Conservation (phyloP, 2,888 invertebrate genomes). For the Cataglyphis altisquamis region DNA sequence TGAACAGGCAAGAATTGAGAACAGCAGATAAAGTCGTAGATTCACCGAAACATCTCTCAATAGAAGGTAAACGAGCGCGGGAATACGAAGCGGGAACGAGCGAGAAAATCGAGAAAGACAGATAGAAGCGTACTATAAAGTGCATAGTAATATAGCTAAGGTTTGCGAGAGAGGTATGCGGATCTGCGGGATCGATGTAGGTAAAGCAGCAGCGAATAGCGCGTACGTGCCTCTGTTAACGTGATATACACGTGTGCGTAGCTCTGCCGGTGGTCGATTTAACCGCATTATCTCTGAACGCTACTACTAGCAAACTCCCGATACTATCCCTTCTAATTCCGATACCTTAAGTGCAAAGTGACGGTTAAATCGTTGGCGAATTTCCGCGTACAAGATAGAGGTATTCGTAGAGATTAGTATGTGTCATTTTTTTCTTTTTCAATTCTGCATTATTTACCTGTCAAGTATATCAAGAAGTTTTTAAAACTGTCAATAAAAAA, state of each 20-base stretch:
- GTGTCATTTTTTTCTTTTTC: not conserved
- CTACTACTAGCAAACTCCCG: constrained; percentile 37
- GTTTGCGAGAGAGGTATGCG: constrained; percentile 81
- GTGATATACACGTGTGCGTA: constrained; percentile 33
- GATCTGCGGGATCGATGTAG: constrained; percentile 77
- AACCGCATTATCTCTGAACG: constrained; percentile 48
- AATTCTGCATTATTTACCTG: not conserved
- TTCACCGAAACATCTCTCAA: constrained; percentile 65
- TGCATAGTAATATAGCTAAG: constrained; percentile 76
- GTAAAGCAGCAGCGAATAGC: constrained; percentile 53
- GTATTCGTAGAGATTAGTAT: not conserved
- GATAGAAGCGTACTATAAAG: constrained; percentile 61
- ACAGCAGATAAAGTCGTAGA: constrained; percentile 56
- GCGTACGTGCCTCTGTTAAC: constrained; percentile 44
- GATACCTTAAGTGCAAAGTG: constrained; percentile 39
- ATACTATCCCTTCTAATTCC: constrained; percentile 45
- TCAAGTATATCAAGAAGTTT: not conserved
- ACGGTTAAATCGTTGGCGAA: constrained; percentile 24
- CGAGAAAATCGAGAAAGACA: constrained; percentile 59
- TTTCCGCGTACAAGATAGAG: constrained; percentile 15
- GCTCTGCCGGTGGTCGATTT: constrained; percentile 45
- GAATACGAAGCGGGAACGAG: constrained; percentile 35
- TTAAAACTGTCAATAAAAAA: not conserved
- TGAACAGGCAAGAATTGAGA: constrained; percentile 56
- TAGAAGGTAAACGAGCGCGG: constrained; percentile 58